Conservation (phyloP, 2,888 invertebrate species). For the Scotopteryx bipunctaria region DNA sequence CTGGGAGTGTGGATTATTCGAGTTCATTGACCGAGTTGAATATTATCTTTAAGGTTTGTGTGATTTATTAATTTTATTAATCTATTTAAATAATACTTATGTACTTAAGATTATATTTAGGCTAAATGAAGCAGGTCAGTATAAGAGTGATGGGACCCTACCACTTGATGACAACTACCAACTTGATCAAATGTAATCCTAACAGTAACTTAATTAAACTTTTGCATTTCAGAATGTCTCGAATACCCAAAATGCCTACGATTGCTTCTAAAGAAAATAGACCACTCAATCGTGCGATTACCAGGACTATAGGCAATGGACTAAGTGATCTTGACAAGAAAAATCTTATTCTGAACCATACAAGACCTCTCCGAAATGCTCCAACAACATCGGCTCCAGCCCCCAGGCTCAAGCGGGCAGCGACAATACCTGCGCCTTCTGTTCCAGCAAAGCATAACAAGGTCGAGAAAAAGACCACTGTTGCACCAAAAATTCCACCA, state of each 20-base stretch:
- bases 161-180: no score
- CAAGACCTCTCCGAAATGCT: constrained; percentile 57
- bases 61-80: no score
- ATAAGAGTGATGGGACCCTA: no score
- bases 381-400: constrained; percentile 53
- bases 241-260: constrained; percentile 71
- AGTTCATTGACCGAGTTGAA: no score
- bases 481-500: constrained; percentile 82
- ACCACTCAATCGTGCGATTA: constrained; percentile 54
- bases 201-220: neutral
- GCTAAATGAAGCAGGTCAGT: no score
- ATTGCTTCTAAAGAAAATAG: constrained; percentile 67
- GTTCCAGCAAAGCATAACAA: constrained; percentile 61
- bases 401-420: constrained; percentile 64
- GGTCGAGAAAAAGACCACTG: constrained; percentile 67
- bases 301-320: constrained; percentile 58
- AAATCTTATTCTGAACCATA: constrained; percentile 67
- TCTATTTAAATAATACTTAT: no score
- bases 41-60: no score
- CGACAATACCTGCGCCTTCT: constrained; percentile 59
- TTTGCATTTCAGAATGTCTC: constrained; percentile 59
- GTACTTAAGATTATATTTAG: no score
- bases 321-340: constrained; percentile 74
- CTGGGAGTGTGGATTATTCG: no score
- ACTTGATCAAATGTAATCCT: no score